Percentiles rank a stretch among this genome's conserved stretches.
phyloP scores from a whole-genome alignment of 2,888 invertebrate species.

The Scaeva pyrastri region DNA sequence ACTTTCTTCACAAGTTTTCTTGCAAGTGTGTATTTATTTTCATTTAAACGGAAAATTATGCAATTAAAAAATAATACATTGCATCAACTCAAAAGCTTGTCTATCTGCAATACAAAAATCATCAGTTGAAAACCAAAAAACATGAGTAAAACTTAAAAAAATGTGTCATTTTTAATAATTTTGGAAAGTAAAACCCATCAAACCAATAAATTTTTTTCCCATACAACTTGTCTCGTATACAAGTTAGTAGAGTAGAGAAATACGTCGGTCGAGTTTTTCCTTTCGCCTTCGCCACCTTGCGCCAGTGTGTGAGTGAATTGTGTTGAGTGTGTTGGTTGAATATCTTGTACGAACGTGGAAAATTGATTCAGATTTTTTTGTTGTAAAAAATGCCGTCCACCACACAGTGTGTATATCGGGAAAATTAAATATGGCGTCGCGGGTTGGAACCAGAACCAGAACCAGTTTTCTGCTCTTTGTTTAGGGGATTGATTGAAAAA shows the following conservation, averaged over 20 bases:
- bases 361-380: slow-evolving; percentile 73
- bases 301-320: slow-evolving; percentile 48
- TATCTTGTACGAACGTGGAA: slow-evolving; percentile 67
- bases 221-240: slow-evolving; percentile 72
- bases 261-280: slow-evolving; percentile 58
- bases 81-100: slow-evolving; percentile 5
- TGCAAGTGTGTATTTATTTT: slow-evolving; percentile 52
- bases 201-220: slow-evolving; percentile 49
- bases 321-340: slow-evolving; percentile 54
- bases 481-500: slow-evolving; percentile 91
- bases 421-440: slow-evolving; percentile 92
- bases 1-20: slow-evolving; percentile 59
- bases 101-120: not conserved
- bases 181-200: slow-evolving; percentile 65
- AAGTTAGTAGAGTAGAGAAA: slow-evolving; percentile 47
- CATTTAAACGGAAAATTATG: slow-evolving; percentile 58
- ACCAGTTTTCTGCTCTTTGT: slow-evolving; percentile 86
- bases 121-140: slow-evolving; percentile 4
- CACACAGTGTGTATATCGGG: slow-evolving; percentile 72
- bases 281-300: slow-evolving; percentile 63
- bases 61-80: slow-evolving; percentile 58
- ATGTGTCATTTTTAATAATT: slow-evolving; percentile 48
- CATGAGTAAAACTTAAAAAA: not conserved
- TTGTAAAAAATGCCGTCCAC: slow-evolving; percentile 71
- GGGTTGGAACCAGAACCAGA: slow-evolving; percentile 86